A percentile compares a stretch with the other conserved stretches of the same genome.
Evolutionary conservation across 2,113 vertebrate species (phyloP).

Genomic region (Daboia siamensis): DNA sequence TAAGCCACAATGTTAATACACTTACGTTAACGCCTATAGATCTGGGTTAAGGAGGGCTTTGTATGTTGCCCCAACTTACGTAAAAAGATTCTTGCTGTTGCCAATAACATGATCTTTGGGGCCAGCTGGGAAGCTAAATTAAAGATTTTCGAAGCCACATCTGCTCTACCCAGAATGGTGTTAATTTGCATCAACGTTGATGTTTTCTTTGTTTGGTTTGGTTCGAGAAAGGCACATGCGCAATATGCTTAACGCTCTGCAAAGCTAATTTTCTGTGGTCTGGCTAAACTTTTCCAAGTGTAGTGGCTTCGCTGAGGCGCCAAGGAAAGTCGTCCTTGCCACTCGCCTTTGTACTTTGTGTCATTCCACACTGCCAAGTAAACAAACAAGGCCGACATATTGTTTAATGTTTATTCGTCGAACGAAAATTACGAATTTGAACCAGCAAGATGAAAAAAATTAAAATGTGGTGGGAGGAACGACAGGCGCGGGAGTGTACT

Average conservation of each 20-base stretch:
- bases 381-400: not conserved
- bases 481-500: no score
- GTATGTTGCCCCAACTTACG: not conserved
- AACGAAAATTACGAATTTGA: no score
- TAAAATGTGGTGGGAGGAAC: no score
- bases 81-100: not conserved
- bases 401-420: no score
- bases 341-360: not conserved
- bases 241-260: not conserved
- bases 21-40: not conserved
- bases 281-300: not conserved
- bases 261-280: not conserved
- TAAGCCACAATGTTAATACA: not conserved
- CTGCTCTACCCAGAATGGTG: not conserved
- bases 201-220: not conserved
- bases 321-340: not conserved
- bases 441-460: no score
- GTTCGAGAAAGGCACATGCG: not conserved
- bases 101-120: not conserved
- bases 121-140: not conserved
- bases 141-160: not conserved
- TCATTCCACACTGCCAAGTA: not conserved
- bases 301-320: not conserved
- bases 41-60: not conserved
- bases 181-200: not conserved